These are phyloP conservation scores for Calameuta idolon DNA, from an alignment of 2,888 invertebrate species.

Conservation along the genomic window DNA sequence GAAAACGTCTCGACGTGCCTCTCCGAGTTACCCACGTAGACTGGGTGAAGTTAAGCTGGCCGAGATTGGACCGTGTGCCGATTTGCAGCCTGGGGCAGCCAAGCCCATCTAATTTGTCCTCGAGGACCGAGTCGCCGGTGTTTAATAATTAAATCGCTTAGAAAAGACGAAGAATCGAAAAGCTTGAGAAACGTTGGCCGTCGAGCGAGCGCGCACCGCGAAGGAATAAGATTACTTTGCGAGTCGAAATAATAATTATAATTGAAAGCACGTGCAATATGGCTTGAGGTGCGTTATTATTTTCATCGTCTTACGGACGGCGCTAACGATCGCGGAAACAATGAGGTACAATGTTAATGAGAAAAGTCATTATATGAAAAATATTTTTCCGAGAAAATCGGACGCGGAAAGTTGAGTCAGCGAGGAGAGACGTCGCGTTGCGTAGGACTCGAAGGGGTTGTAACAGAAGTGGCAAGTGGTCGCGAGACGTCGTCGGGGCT, in stretches of 20 bases:
- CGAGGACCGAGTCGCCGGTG: constrained; percentile 3
- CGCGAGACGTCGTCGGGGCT: constrained; percentile 46
- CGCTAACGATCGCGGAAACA: constrained; percentile 51
- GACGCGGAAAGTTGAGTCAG: constrained; percentile 18
- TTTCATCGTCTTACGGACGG: constrained; percentile 44
- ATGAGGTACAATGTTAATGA: constrained; percentile 60
- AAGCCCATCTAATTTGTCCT: constrained; percentile 14
- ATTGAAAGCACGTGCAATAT: constrained; percentile 49
- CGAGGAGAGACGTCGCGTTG: neutral
- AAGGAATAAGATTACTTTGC: constrained; percentile 13
- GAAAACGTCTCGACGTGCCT: no score
- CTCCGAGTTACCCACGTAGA: no score
- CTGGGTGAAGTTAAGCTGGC: no score
- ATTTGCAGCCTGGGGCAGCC: neutral
- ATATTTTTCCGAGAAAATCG: constrained; percentile 52
- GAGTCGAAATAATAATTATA: constrained; percentile 43
- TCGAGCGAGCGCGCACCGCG: neutral
- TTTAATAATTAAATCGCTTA: neutral
- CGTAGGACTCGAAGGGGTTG: constrained; percentile 22
- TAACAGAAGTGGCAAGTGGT: constrained; percentile 49
- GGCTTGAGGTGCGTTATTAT: constrained; percentile 42
- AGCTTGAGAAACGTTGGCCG: neutral
- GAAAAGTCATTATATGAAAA: constrained; percentile 59
- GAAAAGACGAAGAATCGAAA: neutral
- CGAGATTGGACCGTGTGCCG: neutral